Evolutionary conservation across 2,113 vertebrate species (phyloP).

Genomic region (Tapirus terrestris): DNA sequence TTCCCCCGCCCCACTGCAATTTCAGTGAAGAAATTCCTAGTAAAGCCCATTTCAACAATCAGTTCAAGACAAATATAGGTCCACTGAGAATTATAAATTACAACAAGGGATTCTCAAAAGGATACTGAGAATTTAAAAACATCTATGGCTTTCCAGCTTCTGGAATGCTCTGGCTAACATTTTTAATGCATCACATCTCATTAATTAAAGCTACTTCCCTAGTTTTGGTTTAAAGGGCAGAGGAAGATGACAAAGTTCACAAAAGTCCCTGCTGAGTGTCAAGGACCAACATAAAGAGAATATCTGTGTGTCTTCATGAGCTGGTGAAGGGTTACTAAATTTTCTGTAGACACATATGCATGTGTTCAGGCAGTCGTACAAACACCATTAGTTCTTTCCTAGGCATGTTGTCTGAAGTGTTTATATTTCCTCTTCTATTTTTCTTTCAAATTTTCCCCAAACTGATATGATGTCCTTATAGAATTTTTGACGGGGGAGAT

Average conservation of each 20-base stretch:
- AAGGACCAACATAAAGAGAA: slow-evolving; percentile 66
- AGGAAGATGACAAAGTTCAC: slow-evolving; percentile 74
- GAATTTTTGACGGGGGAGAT: not conserved
- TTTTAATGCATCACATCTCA: slow-evolving; percentile 47
- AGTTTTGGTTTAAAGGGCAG: slow-evolving; percentile 70
- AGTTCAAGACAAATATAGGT: slow-evolving; percentile 86
- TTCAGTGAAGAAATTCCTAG: slow-evolving; percentile 84
- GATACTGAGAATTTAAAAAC: slow-evolving; percentile 81
- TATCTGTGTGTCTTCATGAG: slow-evolving; percentile 45
- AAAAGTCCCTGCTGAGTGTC: slow-evolving; percentile 75
- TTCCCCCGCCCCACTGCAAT: slow-evolving; percentile 52
- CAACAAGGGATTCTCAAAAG: slow-evolving; percentile 83
- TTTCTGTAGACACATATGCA: slow-evolving; percentile 38
- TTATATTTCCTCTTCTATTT: slow-evolving; percentile 44
- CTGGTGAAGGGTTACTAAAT: slow-evolving; percentile 68
- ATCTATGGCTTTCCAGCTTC: slow-evolving; percentile 75
- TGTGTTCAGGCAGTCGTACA: not conserved
- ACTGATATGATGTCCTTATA: not conserved
- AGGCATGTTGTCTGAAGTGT: slow-evolving; percentile 1
- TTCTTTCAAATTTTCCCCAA: not conserved
- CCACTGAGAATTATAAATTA: slow-evolving; percentile 88
- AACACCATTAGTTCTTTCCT: slow-evolving; percentile 12
- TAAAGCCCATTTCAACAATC: slow-evolving; percentile 86
- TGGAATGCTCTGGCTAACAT: slow-evolving; percentile 50
- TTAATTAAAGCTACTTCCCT: slow-evolving; percentile 72